Base-by-base conservation (phyloP, 2,797 vertebrate genomes). In the Tokudaia tokunoshimensis region DNA sequence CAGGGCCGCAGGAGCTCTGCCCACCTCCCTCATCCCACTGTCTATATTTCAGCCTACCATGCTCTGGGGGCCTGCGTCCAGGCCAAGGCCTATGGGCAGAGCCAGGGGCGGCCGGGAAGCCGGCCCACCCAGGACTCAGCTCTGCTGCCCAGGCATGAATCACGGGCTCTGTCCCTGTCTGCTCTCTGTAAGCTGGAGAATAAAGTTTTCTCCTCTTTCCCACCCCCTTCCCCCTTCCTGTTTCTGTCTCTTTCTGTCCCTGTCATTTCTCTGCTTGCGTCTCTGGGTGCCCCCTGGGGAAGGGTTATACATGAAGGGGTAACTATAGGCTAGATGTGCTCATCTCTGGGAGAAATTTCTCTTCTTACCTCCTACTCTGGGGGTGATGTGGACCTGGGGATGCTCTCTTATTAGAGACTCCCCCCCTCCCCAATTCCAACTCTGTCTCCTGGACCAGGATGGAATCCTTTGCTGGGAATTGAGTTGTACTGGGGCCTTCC, bases 81-180 rank as follows among this genome's bases (percentile, higher is more conserved):
- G 1, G 78, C 59, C 1, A 19, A 59, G 78, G 24, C 67, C 74
- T 44, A 29, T 44, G 34, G 93, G 91, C 91, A 57, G 97, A 88
- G 83, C 96, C 97, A 0, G 14, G 91, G 96, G 41, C 57, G 89
- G 97, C 97, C 89, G 96, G 98, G 98, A 97, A 98, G 98, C 97
- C 7, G 20, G 96, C 92, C 89, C n/a, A 4, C 83, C 86, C 81
- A 20, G 84, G 97, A 96, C 37, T 92, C 67, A 0, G 96, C 89
- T 92, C 78, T 34, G n/a, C 47, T 29, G 22, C 76, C 75, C 75
- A 14, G 59, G 63, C 47, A 26, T 89, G 80, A 37, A 47, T 70
- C 22, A 13, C 31, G 44, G 88, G 70, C 74, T 52, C 57, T 89
- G 79, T 83, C 81, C 87, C 55, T 31, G 74, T 70, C 94, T 92